phyloP scores from a whole-genome alignment of 2,888 invertebrate species.

The Theodoxus fluviatilis region DNA sequence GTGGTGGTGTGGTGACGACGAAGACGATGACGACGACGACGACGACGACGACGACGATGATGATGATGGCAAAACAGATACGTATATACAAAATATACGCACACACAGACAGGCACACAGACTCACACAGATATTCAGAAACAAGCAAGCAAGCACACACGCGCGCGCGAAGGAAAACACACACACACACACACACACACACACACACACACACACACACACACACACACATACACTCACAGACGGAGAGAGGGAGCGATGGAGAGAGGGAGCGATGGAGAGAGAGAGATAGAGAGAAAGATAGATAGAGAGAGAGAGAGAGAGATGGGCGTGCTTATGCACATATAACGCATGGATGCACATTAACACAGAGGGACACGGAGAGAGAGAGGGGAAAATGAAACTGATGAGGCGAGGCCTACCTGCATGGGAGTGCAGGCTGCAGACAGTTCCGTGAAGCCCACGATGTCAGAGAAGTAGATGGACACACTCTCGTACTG shows the following conservation, averaged over 20 bases:
- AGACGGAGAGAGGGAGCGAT: not conserved
- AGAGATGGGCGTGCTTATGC: too few species aligned
- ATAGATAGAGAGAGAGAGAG: not conserved
- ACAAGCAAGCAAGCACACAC: too few species aligned
- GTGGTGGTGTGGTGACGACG: too few species aligned
- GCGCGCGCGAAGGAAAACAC: not conserved
- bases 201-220: too few species aligned
- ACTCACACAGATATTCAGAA: conserved; percentile 12
- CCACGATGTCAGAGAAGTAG: conserved; percentile 84
- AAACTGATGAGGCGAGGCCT: conserved; percentile 11
- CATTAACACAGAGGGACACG: not conserved
- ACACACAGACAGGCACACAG: conserved; percentile 10
- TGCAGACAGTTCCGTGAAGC: conserved; percentile 57
- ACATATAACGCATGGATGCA: too few species aligned
- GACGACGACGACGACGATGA: too few species aligned
- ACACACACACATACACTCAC: not conserved
- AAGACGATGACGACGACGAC: too few species aligned
- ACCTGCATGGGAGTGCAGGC: conserved; percentile 58
- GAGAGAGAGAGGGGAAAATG: not conserved
- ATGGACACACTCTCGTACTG: conserved; percentile 90
- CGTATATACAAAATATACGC: too few species aligned
- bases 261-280: not conserved
- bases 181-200: too few species aligned
- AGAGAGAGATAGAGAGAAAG: not conserved
- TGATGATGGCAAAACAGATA: too few species aligned